These are phyloP conservation scores for Rhynchotus rufescens DNA, from an alignment of 2,797 vertebrate genomes.

Conservation along the genomic window DNA sequence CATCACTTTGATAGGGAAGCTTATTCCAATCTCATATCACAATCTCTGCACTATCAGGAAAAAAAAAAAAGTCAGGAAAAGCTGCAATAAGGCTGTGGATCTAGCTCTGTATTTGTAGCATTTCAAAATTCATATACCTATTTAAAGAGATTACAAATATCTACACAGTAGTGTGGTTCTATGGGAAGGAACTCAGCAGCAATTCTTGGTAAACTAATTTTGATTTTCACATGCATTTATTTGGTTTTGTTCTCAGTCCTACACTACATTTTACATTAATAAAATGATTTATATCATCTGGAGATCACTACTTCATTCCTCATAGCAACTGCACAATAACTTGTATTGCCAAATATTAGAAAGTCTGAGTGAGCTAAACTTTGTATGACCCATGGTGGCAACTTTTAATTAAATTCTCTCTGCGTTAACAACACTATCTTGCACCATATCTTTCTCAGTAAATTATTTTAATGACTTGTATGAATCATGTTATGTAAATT, in stretches of 20 bases:
- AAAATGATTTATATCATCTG: neutral
- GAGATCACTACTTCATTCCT: neutral
- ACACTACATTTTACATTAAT: neutral
- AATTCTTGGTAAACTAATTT: neutral
- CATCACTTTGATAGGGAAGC: neutral
- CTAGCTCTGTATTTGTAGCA: neutral
- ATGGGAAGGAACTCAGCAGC: neutral
- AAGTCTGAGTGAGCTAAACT: neutral
- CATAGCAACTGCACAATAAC: neutral
- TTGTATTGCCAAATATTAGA: neutral
- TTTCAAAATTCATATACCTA: neutral
- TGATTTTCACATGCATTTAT: neutral
- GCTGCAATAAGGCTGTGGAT: neutral
- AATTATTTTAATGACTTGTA: constrained; percentile 24
- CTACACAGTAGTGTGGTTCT: neutral
- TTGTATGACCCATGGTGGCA: neutral
- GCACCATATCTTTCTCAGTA: neutral
- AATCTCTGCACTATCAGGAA: neutral
- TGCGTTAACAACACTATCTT: neutral
- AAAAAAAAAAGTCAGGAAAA: neutral
- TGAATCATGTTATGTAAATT: neutral
- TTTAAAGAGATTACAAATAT: neutral
- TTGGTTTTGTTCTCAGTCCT: neutral
- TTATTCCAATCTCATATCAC: neutral
- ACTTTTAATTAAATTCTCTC: constrained; percentile 40